Evolutionary conservation across 2,888 invertebrate genomes (phyloP), one percentile per base, ranked within the genome.

Genomic region (Spilosoma lubricipeda): DNA sequence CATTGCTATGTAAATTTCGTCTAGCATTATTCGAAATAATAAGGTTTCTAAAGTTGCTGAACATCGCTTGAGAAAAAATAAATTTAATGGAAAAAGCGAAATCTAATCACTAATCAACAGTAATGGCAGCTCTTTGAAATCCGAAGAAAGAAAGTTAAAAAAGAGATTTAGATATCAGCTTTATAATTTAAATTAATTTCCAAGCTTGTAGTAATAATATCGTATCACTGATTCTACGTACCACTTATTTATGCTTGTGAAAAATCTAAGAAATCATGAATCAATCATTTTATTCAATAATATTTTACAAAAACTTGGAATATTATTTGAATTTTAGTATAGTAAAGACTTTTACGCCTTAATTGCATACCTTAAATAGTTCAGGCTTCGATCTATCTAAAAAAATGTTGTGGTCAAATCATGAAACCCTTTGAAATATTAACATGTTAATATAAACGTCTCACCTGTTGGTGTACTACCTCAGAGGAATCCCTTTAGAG

Each of bases 401-500:
- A 75, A 76, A 73, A 72, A 52, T 45, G 59, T 56, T 67, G 2
- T 63, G 8, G 15, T 30, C 20, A 74, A 56, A 39, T 42, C 45
- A 65, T 69, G 15, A 64, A 42, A 70, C 9, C 33, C 27, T 56
- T 42, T 56, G 30, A 56, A 65, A 33, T 73, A 45, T 64, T 73
- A 64, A 69, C 13, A 65, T 67, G n/a, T 42, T 67, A 67, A 70
- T 71, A 71, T 71, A 71, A 70, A 64, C 66, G 63, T 63, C 63
- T 71, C 48, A 67, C 48, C n/a, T 70, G 70, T 59, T 63, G 23
- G 30, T 27, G 52, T 74, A 66, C 63, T 67, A 67, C 59, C 70
- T 45, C 36, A 20, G 59, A 67, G 72, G 66, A 68, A 72, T 75
- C 66, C 71, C 69, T 75, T 75, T 66, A 75, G 56, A 69, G 45